Percentiles rank a stretch among this genome's conserved stretches.
Conservation (phyloP, 1,140 invertebrate species). For the Drosophila grimshawi region DNA sequence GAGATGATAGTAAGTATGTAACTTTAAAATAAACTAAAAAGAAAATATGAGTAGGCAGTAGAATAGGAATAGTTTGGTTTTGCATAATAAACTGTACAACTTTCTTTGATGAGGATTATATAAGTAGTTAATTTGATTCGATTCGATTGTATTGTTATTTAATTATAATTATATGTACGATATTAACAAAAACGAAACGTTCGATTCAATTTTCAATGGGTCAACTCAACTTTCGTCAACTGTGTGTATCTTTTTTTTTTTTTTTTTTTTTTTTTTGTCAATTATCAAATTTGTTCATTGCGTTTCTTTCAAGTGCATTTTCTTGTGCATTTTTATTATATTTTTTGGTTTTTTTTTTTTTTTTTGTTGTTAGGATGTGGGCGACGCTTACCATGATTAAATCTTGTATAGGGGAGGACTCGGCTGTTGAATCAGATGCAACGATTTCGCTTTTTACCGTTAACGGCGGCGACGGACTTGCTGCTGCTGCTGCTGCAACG, state of each 20-base stretch:
- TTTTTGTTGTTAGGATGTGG: conserved; percentile 41
- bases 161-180: conserved; percentile 44
- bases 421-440: conserved; percentile 71
- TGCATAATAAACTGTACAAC: conserved; percentile 75
- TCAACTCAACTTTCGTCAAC: conserved; percentile 37
- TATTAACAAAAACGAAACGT: conserved; percentile 55
- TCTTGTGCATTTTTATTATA: conserved; percentile 50
- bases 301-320: conserved; percentile 52
- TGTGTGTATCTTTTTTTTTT: conserved; percentile 17
- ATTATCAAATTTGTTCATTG: conserved; percentile 35
- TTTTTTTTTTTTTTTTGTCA: conserved; percentile 15
- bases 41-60: conserved; percentile 13
- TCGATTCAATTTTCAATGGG: conserved; percentile 37
- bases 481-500: conserved; percentile 32
- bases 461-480: conserved; percentile 51
- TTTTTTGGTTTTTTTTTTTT: conserved; percentile 27
- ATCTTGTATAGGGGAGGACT: conserved; percentile 80
- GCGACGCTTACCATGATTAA: conserved; percentile 80
- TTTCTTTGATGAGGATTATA: conserved; percentile 58
- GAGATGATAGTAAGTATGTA: conserved; percentile 28
- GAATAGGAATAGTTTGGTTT: conserved; percentile 42
- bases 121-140: conserved; percentile 41
- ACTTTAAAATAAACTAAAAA: conserved; percentile 40
- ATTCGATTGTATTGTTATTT: conserved; percentile 49
- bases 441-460: conserved; percentile 77